These are phyloP conservation scores for Platygyra sinensis DNA, from an alignment of 64 coral and sea anemone genomes.

Conservation along the genomic window DNA sequence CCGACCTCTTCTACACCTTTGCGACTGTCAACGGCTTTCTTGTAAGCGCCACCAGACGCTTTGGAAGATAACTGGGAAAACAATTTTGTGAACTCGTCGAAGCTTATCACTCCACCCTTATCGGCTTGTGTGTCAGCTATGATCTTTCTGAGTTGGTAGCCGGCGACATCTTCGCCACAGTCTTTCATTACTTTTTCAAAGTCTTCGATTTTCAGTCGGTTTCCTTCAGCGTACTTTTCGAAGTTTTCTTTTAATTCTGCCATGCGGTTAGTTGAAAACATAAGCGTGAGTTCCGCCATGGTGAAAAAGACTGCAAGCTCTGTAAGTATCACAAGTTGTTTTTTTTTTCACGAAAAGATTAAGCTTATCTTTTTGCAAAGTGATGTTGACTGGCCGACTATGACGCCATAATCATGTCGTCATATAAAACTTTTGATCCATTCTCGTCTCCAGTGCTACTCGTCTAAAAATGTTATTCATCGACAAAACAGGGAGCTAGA, in stretches of 20 bases:
- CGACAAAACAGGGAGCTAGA: too few species aligned
- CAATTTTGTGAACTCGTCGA: slow-evolving; percentile 78
- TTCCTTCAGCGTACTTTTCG: slow-evolving; percentile 69
- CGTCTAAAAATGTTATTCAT: too few species aligned
- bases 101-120: slow-evolving; percentile 61
- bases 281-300: slow-evolving; percentile 62
- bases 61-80: slow-evolving; percentile 80
- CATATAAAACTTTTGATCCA: not conserved
- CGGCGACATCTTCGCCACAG: slow-evolving; percentile 85
- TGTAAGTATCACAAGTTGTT: slow-evolving; percentile 18
- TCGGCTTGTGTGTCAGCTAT: slow-evolving; percentile 66
- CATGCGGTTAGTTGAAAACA: slow-evolving; percentile 80
- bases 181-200: slow-evolving; percentile 88
- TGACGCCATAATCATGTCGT: slow-evolving; percentile 15
- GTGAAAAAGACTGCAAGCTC: not conserved
- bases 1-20: slow-evolving; percentile 70
- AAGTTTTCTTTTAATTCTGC: slow-evolving; percentile 85
- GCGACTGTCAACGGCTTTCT: slow-evolving; percentile 73
- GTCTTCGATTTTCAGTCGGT: slow-evolving; percentile 62
- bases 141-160: slow-evolving; percentile 80
- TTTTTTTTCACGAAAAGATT: not conserved
- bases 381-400: not conserved
- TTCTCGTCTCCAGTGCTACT: too few species aligned
- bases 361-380: not conserved
- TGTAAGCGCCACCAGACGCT: slow-evolving; percentile 81